These are phyloP conservation scores for Oncorhynchus gorbuscha DNA, from an alignment of 2,113 vertebrate species.

Conservation along the genomic window DNA sequence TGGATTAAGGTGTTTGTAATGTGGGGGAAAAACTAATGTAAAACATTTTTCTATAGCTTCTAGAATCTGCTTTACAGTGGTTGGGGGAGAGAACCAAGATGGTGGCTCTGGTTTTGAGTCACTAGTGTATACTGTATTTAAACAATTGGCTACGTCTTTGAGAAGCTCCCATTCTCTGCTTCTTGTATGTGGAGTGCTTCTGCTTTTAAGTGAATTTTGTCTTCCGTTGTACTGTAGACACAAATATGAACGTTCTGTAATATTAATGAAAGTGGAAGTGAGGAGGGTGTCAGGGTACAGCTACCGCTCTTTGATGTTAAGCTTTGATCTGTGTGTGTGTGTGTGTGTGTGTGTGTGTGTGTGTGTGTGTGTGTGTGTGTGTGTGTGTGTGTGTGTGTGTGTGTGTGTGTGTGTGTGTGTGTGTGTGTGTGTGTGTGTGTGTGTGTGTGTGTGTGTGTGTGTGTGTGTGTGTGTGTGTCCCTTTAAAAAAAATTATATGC, in stretches of 20 bases:
- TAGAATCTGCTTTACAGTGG: too few species aligned
- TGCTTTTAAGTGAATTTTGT: conserved; percentile 6
- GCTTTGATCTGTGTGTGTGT: conserved; percentile 52
- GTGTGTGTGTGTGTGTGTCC: neutral
- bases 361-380: neutral
- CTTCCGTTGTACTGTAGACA: conserved; percentile 14
- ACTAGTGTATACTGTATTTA: too few species aligned
- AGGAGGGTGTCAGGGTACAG: neutral
- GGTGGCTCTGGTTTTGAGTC: too few species aligned
- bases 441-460: neutral
- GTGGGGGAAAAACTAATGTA: too few species aligned
- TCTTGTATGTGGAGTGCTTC: neutral
- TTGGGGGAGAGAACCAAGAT: too few species aligned
- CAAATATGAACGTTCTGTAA: conserved; percentile 34
- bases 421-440: neutral
- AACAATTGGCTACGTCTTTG: too few species aligned
- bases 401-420: neutral
- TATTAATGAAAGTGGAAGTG: conserved; percentile 34
- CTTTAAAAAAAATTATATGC: conserved; percentile 17
- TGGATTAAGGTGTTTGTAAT: too few species aligned
- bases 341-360: too few species aligned
- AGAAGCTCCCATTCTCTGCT: neutral
- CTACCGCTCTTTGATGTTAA: conserved; percentile 40
- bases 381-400: too few species aligned
- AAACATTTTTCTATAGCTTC: too few species aligned